Evolutionary conservation across 2,113 vertebrate species (phyloP).

Genomic region (Centropus bengalensis): DNA sequence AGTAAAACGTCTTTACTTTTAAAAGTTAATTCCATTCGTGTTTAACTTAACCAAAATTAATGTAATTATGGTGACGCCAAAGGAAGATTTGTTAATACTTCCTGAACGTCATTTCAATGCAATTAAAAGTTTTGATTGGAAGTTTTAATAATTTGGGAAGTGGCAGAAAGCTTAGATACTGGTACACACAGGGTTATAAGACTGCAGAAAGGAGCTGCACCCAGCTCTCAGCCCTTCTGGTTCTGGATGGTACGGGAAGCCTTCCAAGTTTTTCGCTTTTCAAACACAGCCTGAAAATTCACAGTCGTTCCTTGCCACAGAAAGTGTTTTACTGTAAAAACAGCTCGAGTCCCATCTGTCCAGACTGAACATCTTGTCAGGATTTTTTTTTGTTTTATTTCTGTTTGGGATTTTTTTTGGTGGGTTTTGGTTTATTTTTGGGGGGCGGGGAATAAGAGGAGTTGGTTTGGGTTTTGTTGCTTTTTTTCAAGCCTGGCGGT

Average conservation of each 20-base stretch:
- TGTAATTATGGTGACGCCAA: background rate
- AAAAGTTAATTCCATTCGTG: background rate
- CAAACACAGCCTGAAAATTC: background rate
- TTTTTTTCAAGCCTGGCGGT: background rate
- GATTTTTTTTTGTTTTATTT: background rate
- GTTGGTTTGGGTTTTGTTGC: background rate
- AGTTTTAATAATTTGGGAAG: background rate
- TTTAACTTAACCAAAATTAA: background rate
- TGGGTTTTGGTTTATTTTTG: background rate
- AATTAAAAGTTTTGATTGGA: background rate
- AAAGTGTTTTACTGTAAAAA: background rate
- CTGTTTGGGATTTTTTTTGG: background rate
- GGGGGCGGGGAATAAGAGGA: too few species aligned
- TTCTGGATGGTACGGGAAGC: background rate
- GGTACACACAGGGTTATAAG: background rate
- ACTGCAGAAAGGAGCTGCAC: background rate
- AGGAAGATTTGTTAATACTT: background rate
- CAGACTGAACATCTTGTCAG: background rate
- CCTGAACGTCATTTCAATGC: background rate
- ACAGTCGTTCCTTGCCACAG: background rate
- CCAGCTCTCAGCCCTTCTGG: background rate
- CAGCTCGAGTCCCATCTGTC: slow-evolving; percentile 27
- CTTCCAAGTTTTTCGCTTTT: slow-evolving; percentile 8
- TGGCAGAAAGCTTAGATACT: background rate
- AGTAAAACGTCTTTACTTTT: background rate